These are phyloP conservation scores for Heliothis subflexa DNA, from an alignment of 1,140 invertebrate species.

Conservation along the genomic window DNA sequence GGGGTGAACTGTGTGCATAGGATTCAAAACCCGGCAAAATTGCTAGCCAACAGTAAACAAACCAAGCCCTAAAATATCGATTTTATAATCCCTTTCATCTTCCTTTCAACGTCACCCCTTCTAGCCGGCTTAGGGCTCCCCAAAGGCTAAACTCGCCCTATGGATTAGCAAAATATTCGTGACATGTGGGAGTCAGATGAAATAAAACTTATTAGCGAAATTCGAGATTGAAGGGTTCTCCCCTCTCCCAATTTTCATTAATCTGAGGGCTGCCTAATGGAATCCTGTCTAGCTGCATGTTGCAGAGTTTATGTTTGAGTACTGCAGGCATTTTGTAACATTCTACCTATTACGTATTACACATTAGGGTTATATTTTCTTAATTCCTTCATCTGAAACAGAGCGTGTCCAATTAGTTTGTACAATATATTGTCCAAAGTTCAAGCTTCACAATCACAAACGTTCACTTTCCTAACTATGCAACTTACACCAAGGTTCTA, in stretches of 20 bases:
- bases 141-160: neutral
- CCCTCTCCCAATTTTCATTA: neutral
- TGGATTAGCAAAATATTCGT: neutral
- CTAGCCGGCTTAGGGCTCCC: no score
- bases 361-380: neutral
- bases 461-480: conserved; percentile 22
- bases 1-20: no score
- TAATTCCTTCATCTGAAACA: conserved; percentile 22
- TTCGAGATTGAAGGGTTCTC: neutral
- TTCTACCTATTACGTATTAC: neutral
- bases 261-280: neutral
- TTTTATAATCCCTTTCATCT: neutral
- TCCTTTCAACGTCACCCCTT: neutral
- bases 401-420: conserved; percentile 30
- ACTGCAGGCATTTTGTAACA: neutral
- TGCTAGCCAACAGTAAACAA: neutral
- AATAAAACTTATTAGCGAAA: conserved; percentile 13
- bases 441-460: conserved; percentile 25
- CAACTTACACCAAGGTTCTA: neutral
- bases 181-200: neutral
- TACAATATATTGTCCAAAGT: conserved; percentile 20
- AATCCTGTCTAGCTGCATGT: neutral
- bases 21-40: no score
- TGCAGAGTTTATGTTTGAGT: neutral
- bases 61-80: neutral